Evolutionary conservation across 2,888 invertebrate species (phyloP), one percentile per base, ranked within the genome.

Genomic region (Chelonus formosanus): DNA sequence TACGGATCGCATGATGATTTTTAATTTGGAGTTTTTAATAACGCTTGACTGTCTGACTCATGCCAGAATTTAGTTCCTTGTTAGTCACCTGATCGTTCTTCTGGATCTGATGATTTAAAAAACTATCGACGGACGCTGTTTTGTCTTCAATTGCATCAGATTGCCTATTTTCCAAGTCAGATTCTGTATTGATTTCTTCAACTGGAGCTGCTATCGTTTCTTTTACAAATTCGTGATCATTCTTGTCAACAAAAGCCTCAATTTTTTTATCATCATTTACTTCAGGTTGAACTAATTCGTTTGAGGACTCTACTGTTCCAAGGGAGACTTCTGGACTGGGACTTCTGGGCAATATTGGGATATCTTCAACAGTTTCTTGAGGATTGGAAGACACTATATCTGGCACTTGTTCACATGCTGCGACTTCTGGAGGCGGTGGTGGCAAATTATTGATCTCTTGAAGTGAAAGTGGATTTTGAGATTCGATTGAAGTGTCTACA

Each of bases 61-160:
- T 82, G 82, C 81, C 81, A 78, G 78, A 78, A 78, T 75, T 74
- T 76, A 75, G 60, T 67, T 73, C 73, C 76, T 74, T 78, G 75
- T 76, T 80, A 80, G 78, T 81, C 80, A 81, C 80, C 80, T 81
- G 81, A 73, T 79, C 76, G 71, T 76, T 72, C 65, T 78, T 77
- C 76, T 76, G 70, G 73, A 71, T 69, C 73, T 69, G 69, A 70
- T 65, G 63, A 58, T 66, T 61, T 70, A 72, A 67, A 58, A 68
- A 59, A 69, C 61, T 59, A 63, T 73, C 69, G 73, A 72, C 64
- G 73, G 69, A 71, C 71, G 71, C 60, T 65, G 63, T 71, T 68
- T 75, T 73, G 71, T 71, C 69, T 65, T 53, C 69, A 61, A 67
- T 69, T 65, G 75, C 71, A 63, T 76, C 74, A 67, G 76, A 74